Conservation (phyloP, 1,140 invertebrate genomes). For the Vollenhovia emeryi region DNA sequence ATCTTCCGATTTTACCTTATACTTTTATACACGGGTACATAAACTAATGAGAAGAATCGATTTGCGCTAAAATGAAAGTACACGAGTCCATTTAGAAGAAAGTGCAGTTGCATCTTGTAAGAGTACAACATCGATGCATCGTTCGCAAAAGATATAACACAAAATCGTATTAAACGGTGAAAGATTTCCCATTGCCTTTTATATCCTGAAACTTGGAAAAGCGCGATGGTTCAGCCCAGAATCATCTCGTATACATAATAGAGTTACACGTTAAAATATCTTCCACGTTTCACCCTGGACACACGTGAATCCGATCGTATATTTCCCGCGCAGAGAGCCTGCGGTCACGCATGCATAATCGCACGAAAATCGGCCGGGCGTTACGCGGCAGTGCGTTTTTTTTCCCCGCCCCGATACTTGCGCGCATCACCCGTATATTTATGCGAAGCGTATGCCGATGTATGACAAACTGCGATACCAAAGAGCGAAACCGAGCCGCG, state of each 20-base stretch:
- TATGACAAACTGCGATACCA: conserved; percentile 29
- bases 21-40: too few relatives aligned
- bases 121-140: neutral
- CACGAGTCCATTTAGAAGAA: neutral
- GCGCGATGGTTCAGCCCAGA: neutral
- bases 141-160: neutral
- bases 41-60: neutral
- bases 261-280: neutral
- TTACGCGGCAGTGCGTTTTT: conserved; percentile 2
- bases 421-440: conserved; percentile 21
- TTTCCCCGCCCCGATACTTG: neutral
- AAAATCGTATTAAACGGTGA: neutral
- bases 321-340: neutral
- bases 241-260: neutral
- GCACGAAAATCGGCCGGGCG: conserved; percentile 18
- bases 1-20: too few relatives aligned
- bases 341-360: conserved; percentile 25
- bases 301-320: neutral
- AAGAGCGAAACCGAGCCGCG: conserved; percentile 14
- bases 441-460: conserved; percentile 5
- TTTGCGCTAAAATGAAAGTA: neutral
- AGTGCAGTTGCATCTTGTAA: neutral
- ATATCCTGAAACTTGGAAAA: neutral
- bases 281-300: neutral
- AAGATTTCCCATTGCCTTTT: neutral